Base-by-base conservation (phyloP, 2,113 vertebrate genomes). In the Hemibagrus wyckioides region DNA sequence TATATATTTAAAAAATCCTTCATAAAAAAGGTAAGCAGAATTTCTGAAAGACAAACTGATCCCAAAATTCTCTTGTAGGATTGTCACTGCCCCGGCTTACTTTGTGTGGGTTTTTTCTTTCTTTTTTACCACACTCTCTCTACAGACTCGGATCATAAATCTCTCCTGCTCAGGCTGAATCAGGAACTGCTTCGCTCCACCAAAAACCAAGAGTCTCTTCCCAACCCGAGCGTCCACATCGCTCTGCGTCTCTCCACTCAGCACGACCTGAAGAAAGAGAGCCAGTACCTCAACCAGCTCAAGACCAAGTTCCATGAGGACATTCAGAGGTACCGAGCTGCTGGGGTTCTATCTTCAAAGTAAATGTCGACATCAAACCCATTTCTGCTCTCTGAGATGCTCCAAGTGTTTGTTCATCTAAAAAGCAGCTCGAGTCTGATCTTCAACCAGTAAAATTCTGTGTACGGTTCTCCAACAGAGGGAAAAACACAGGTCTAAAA, bases 211-310 rank as follows among this genome's bases (percentile, higher is more conserved):
- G 88, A 90, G 0, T 89, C 86, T 80, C 88, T 92, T 9, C 93
- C 96, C 6, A 98, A 98, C 90, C 98, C 98, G 86, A 96, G 96
- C 7, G 48, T 98, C 83, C 96, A 97, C 83, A 89, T 99, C 90
- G 97, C 96, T 4, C 94, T 99, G 50, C 96, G 97, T 7, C 96
- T 99, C 59, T 97, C 96, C 0, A 7, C 69, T 0, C 5, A 90
- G n/a, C 97, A 99, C 81, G 92, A 94, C 56, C 92, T 91, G 4
- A 33, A 7, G 1, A 92, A 86, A 65, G 98, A 99, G 89, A 52
- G 15, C 0, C 82, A 87, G 9, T 94, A 98, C 91, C 93, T 99
- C 52, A 88, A 89, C 0, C 93, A 41, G 3, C 94, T 99, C 87
- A 97, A 90, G 90, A 91, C 90, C 0, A 0, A 88, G n/a, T 92